Base-by-base conservation (phyloP, 1,140 invertebrate species). In the Pogonomyrmex californicus region DNA sequence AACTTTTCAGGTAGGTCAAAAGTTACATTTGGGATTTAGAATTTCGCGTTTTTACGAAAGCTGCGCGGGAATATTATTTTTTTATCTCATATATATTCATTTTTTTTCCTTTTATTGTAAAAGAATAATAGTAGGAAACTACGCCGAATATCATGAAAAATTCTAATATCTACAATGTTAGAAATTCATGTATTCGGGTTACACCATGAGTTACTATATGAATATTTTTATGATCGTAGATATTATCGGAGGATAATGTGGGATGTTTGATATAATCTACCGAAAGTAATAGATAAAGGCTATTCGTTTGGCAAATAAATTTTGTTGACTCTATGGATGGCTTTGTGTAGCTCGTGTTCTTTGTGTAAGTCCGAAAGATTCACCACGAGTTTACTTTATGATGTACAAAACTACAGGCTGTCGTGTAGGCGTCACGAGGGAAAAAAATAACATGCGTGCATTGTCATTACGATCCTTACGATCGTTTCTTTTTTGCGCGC, bases 321-420 rank as follows among this genome's bases (percentile, higher is more conserved):
- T 51, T 38, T 12, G 12, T 33, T 47, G 36, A 68, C 47, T 62
- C 30, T 36, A 44, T 63, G 9, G n/a, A 62, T 44, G 4, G 30
- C n/a, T 54, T 30, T 68, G 30, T 41, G n/a, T 54, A 68, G 33
- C 62, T 68, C 23, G 63, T 68, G 30, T 49, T 63, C 0, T 4
- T 17, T 10, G 44, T 54, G 60, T 63, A 63, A 78, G 44, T 63
- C 17, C 41, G 58, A 2, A 5, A 23, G n/a, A 79, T 68, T 68
- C 54, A 54, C n/a, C 47, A 14, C 44, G 36, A n/a, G n/a, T 79
- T 65, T 79, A 68, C 47, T 54, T 79, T 68, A 54, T 41, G 4
- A 7, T 30, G 62, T 79, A 54, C n/a, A 79, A 68, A 68, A 79
- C 23, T 68, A 49, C 62, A 54, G 47, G 44, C 23, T 44, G 17